Evolutionary conservation across 2,797 vertebrate species (phyloP).

Genomic region (Rhinichthys osculus): DNA sequence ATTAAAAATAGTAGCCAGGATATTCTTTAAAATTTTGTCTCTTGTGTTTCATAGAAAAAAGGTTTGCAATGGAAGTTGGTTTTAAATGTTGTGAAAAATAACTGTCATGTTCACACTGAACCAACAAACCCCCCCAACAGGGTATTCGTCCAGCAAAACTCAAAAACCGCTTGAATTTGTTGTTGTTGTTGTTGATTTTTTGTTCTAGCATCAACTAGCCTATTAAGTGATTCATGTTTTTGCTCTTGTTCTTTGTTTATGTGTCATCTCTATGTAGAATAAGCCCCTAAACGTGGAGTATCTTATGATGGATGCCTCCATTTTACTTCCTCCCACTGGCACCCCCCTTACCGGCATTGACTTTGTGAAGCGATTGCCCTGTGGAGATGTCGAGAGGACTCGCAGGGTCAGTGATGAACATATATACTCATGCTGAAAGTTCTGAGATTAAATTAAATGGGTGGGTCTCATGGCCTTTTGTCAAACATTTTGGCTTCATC

Average conservation of each 20-base stretch:
- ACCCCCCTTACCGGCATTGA: slow-evolving; percentile 97
- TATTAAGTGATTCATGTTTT: neutral
- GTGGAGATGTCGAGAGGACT: slow-evolving; percentile 95
- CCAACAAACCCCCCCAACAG: neutral
- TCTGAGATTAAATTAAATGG: neutral
- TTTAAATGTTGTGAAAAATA: no score
- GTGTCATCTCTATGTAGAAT: slow-evolving; percentile 77
- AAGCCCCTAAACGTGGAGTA: slow-evolving; percentile 99
- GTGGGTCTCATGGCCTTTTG: neutral
- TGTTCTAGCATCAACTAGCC: neutral
- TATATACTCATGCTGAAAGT: slow-evolving; percentile 7
- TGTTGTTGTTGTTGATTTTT: slow-evolving; percentile 2
- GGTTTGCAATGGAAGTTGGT: no score
- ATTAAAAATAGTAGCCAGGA: neutral
- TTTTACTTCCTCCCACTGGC: slow-evolving; percentile 94
- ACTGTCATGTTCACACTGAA: no score
- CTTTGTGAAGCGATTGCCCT: slow-evolving; percentile 96
- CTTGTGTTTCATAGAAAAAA: neutral
- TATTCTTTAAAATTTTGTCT: neutral
- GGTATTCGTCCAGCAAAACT: neutral
- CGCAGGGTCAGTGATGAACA: slow-evolving; percentile 81
- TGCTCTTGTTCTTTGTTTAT: slow-evolving; percentile 11
- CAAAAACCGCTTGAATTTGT: neutral
- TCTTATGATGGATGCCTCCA: slow-evolving; percentile 98
- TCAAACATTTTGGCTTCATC: neutral